phyloP scores from a whole-genome alignment of 2,888 invertebrate species.

The Hofmannophila pseudospretella region DNA sequence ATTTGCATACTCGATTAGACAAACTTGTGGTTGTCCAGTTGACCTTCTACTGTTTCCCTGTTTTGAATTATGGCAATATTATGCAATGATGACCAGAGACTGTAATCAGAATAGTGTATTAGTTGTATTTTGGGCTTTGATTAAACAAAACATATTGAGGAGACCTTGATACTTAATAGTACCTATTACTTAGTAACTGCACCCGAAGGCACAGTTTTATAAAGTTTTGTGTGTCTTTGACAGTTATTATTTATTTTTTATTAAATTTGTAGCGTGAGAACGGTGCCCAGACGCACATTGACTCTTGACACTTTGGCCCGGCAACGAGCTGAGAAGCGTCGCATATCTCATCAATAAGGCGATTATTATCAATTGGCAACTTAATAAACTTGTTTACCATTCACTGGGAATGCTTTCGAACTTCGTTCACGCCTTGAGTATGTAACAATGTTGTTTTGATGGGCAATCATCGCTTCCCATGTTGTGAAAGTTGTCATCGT shows the following conservation, averaged over 20 bases:
- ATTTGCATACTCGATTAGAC: too few relatives aligned
- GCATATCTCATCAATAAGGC: constrained; percentile 3
- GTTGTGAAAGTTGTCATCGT: constrained; percentile 17
- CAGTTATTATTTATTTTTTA: not conserved
- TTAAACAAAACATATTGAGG: too few relatives aligned
- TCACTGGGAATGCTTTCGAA: constrained; percentile 24
- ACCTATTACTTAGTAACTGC: too few relatives aligned
- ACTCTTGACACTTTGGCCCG: constrained; percentile 3
- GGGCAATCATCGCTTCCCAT: constrained; percentile 23
- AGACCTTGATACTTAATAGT: too few relatives aligned
- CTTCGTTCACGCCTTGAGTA: constrained; percentile 9
- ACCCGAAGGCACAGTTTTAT: too few relatives aligned
- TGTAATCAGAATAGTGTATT: too few relatives aligned
- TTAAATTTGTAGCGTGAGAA: not conserved
- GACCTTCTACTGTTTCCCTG: too few relatives aligned
- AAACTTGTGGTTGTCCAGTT: too few relatives aligned
- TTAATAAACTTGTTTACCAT: constrained; percentile 34
- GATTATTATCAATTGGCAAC: constrained; percentile 25
- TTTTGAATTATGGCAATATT: too few relatives aligned
- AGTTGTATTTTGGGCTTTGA: too few relatives aligned
- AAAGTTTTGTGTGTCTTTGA: not conserved
- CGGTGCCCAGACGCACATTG: not conserved
- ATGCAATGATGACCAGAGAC: too few relatives aligned
- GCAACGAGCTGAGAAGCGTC: not conserved
- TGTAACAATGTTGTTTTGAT: constrained; percentile 28